These are phyloP conservation scores for Epirrhoe tristata DNA, from an alignment of 2,888 invertebrate species.

Conservation along the genomic window DNA sequence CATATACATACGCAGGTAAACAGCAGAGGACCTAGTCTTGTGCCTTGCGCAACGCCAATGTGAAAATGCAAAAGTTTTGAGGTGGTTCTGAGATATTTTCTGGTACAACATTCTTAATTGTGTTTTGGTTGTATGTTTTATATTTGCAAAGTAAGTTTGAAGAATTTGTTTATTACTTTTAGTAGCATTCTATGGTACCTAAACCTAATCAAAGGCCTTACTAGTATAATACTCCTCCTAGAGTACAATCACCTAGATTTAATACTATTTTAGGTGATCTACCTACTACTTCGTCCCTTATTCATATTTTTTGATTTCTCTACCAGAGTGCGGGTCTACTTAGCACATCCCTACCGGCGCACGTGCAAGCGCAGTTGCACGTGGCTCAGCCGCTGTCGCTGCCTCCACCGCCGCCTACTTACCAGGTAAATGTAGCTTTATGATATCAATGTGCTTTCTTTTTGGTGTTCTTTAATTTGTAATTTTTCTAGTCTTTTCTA, in stretches of 20 bases:
- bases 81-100: not conserved
- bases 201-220: too few species aligned
- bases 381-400: conserved; percentile 67
- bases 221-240: too few species aligned
- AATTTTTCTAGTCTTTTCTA: too few species aligned
- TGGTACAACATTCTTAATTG: not conserved
- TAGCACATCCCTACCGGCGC: conserved; percentile 69
- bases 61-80: not conserved
- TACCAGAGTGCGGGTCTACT: conserved; percentile 67
- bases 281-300: too few species aligned
- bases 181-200: too few species aligned
- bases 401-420: conserved; percentile 75
- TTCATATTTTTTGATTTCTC: too few species aligned
- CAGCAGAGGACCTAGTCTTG: not conserved
- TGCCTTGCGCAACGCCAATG: not conserved
- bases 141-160: too few species aligned
- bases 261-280: too few species aligned
- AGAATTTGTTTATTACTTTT: too few species aligned
- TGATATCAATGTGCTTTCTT: too few species aligned
- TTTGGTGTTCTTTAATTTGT: too few species aligned
- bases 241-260: too few species aligned
- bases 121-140: not conserved
- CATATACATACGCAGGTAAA: conserved; percentile 87
- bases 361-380: conserved; percentile 70
- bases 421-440: conserved; percentile 58